Evolutionary conservation across 2,797 vertebrate genomes (phyloP), one percentile per base, ranked within the genome.

Genomic region (Epinephelus malabaricus): DNA sequence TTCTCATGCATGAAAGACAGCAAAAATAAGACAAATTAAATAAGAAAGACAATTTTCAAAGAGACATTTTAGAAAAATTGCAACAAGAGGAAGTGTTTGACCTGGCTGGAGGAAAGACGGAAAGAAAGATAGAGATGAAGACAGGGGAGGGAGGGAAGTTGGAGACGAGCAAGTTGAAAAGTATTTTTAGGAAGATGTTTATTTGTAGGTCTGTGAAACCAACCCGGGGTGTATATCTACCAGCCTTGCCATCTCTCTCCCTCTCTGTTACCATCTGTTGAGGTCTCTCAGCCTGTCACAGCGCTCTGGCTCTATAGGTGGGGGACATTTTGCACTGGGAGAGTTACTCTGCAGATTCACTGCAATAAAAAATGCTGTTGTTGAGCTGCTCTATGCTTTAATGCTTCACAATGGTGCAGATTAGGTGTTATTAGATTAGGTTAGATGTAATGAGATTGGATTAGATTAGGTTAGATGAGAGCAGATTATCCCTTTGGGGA

Each of bases 101-200:
- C 46, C 2, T 13, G 47, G 53, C 4, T 30, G 43, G 23, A 72
- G 58, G 47, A 55, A 78, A 80, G 30, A 65, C 11, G 19, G 45
- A 54, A 60, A 76, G 51, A 70, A 47, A 73, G 62, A 13, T 15
- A 55, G 61, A 11, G 23, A 49, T 12, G 40, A 62, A 38, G 17
- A 30, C 25, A 60, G 21, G 6, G 62, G 61, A 75, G 61, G 71
- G 49, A 71, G 69, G 47, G 60, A 73, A 50, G 70, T 17, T 23
- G 66, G 76, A 87, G 84, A 80, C 46, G 21, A 79, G 84, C 86
- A 87, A 88, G 85, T 89, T 86, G 61, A 79, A 66, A 85, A 81
- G 90, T 96, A 96, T 95, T 95, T 96, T 94, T 96, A 95, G 94
- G 83, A 83, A 85, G 91, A 93, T 88, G 93, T 95, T 94, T 96